Conservation (phyloP, 2,888 invertebrate genomes). For the Amiota communis region DNA sequence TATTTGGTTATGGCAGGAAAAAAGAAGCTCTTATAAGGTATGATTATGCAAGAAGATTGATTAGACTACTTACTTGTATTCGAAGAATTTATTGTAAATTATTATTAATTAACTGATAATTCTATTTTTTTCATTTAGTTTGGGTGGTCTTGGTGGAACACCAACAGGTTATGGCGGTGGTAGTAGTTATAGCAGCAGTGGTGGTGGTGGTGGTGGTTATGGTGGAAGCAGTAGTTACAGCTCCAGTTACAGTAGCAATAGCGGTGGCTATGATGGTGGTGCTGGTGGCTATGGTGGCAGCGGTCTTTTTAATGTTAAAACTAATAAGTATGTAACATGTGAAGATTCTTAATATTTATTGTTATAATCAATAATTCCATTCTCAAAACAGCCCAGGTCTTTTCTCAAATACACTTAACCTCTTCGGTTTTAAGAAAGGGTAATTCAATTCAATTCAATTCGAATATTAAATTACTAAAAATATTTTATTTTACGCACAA, state of each 20-base stretch:
- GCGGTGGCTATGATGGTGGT: slow-evolving; percentile 28
- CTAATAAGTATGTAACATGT: slow-evolving; percentile 49
- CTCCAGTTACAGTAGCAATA: slow-evolving; percentile 21
- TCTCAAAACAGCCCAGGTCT: slow-evolving; percentile 32
- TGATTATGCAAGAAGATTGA: slow-evolving; percentile 34
- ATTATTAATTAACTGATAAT: slow-evolving; percentile 25
- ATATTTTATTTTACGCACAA: background rate
- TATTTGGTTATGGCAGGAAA: slow-evolving; percentile 44
- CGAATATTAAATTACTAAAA: background rate
- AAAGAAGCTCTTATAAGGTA: slow-evolving; percentile 51
- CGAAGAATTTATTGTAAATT: too few relatives aligned
- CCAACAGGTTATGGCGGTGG: slow-evolving; percentile 30
- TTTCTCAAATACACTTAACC: slow-evolving; percentile 43
- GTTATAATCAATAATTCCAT: slow-evolving; percentile 9
- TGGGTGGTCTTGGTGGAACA: background rate
- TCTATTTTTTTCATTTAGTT: background rate
- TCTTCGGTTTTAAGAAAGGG: slow-evolving; percentile 55
- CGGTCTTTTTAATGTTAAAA: slow-evolving; percentile 44
- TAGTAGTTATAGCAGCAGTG: slow-evolving; percentile 32
- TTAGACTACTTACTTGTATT: too few relatives aligned
- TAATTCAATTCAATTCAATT: too few relatives aligned
- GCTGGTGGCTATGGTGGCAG: slow-evolving; percentile 35
- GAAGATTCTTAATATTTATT: slow-evolving; percentile 17
- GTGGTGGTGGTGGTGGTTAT: slow-evolving; percentile 27
- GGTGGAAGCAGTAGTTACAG: slow-evolving; percentile 5